phyloP scores from a whole-genome alignment of 2,888 invertebrate genomes.

The Mythimna vitellina region DNA sequence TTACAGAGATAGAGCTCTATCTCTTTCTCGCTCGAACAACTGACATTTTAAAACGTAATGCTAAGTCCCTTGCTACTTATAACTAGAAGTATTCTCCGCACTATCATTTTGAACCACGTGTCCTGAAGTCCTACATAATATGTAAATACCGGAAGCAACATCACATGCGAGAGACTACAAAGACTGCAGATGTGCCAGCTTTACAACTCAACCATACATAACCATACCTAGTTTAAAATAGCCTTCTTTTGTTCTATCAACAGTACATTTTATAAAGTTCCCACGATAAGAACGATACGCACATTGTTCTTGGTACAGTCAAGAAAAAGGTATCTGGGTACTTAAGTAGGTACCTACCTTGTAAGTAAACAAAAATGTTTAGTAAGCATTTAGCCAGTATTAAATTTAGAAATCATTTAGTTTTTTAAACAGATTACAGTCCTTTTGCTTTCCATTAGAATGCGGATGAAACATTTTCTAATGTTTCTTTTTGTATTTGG shows the following conservation, averaged over 20 bases:
- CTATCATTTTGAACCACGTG: constrained; percentile 6
- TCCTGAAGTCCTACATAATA: not conserved
- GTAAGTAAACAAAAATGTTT: not conserved
- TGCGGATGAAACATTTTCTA: too few relatives aligned
- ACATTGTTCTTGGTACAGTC: constrained; percentile 42
- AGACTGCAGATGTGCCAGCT: constrained; percentile 35
- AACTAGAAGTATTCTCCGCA: not conserved
- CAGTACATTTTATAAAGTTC: constrained; percentile 58
- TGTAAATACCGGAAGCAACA: constrained; percentile 35
- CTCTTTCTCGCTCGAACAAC: too few relatives aligned
- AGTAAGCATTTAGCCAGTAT: too few relatives aligned
- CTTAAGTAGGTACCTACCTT: not conserved
- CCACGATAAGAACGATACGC: constrained; percentile 52
- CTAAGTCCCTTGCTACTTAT: not conserved
- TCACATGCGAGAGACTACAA: constrained; percentile 46
- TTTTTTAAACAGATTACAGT: too few relatives aligned
- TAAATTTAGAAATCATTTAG: too few relatives aligned
- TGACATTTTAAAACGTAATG: too few relatives aligned
- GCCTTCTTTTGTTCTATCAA: constrained; percentile 42
- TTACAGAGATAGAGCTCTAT: too few relatives aligned
- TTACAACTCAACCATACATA: constrained; percentile 9
- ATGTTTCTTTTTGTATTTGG: too few relatives aligned
- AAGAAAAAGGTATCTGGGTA: constrained; percentile 17
- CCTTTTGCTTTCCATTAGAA: too few relatives aligned
- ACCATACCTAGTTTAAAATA: constrained; percentile 32